Evolutionary conservation across 2,113 vertebrate species (phyloP).

Genomic region (Platichthys flesus): DNA sequence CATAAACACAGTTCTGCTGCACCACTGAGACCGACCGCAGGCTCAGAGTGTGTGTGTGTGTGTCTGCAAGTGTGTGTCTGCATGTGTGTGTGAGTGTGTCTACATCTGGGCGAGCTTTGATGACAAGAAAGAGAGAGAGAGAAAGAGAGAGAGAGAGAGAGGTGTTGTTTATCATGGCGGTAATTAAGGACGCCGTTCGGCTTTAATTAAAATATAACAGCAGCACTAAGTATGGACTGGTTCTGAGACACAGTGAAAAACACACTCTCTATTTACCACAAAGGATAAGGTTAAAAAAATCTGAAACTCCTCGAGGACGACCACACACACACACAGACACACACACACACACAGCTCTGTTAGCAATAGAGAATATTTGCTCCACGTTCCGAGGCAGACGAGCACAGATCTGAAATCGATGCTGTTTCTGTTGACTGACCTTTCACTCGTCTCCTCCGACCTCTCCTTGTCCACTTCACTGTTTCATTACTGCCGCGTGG

Average conservation of each 20-base stretch:
- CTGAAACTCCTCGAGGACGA: not conserved
- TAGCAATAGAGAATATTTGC: not conserved
- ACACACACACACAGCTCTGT: not conserved
- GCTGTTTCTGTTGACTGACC: no score
- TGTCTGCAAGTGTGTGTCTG: slow-evolving; percentile 21
- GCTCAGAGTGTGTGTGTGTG: slow-evolving; percentile 39
- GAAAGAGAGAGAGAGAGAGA: slow-evolving; percentile 28
- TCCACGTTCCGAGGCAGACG: no score
- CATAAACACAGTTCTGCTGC: slow-evolving; percentile 75
- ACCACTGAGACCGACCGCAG: slow-evolving; percentile 58
- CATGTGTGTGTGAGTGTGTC: slow-evolving; percentile 20
- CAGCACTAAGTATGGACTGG: slow-evolving; percentile 54
- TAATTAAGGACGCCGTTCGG: slow-evolving; percentile 74
- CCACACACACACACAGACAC: not conserved
- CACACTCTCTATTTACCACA: slow-evolving; percentile 29
- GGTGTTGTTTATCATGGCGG: slow-evolving; percentile 76
- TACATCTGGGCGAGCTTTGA: slow-evolving; percentile 61
- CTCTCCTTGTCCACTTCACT: not conserved
- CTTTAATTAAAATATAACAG: slow-evolving; percentile 80
- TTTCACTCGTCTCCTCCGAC: not conserved
- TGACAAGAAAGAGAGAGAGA: slow-evolving; percentile 38
- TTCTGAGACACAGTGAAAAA: slow-evolving; percentile 22
- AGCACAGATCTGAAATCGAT: no score
- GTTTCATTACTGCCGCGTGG: not conserved
- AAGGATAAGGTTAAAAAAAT: slow-evolving; percentile 27